phyloP scores from a whole-genome alignment of 2,888 invertebrate species.

The Griposia aprilina region DNA sequence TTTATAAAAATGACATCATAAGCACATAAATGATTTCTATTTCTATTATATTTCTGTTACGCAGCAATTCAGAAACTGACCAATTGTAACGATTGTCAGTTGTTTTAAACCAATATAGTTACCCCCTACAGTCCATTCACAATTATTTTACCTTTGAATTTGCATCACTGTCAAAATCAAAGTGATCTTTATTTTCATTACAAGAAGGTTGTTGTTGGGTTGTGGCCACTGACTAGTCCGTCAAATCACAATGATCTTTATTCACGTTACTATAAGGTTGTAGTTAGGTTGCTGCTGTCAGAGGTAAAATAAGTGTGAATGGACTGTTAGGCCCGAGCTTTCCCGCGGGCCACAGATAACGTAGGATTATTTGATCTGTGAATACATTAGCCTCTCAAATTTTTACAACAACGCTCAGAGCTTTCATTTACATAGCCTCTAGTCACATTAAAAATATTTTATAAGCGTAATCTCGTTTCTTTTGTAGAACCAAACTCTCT shows the following conservation, averaged over 20 bases:
- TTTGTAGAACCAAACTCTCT: conserved; percentile 31
- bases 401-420: conserved; percentile 36
- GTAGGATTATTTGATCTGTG: conserved; percentile 37
- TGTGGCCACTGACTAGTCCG: too few species aligned
- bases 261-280: too few species aligned
- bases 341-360: conserved; percentile 29
- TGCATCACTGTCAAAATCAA: too few species aligned
- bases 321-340: neutral
- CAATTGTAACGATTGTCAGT: neutral
- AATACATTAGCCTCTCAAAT: conserved; percentile 20
- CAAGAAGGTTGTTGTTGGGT: too few species aligned
- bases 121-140: neutral
- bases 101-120: neutral
- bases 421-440: conserved; percentile 33
- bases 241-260: too few species aligned
- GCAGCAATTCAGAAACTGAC: neutral
- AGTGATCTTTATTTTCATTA: too few species aligned
- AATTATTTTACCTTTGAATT: too few species aligned
- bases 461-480: conserved; percentile 38
- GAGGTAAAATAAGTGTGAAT: too few species aligned
- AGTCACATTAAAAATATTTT: conserved; percentile 48
- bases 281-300: too few species aligned
- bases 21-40: neutral
- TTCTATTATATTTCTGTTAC: neutral
- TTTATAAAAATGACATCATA: neutral